Percentiles rank a stretch among this genome's conserved stretches.
Evolutionary conservation across 2,113 vertebrate species (phyloP).

Genomic region (Crotalus helleri): DNA sequence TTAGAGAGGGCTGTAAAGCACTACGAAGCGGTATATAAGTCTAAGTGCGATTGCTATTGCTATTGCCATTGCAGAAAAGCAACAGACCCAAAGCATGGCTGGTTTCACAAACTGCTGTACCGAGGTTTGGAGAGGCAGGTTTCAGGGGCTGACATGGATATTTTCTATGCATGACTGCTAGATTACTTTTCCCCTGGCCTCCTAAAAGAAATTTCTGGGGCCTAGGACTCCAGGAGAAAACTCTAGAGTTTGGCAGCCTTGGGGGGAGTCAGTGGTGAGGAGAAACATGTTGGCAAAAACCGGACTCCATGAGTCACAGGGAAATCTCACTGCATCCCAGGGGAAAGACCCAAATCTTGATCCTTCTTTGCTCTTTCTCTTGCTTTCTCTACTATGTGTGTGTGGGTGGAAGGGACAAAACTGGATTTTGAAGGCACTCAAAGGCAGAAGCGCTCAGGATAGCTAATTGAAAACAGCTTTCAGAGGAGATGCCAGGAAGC

Average conservation of each 20-base stretch:
- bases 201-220: conserved; percentile 44
- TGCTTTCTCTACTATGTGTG: conserved; percentile 49
- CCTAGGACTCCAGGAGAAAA: conserved; percentile 57
- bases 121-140: not conserved
- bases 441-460: conserved; percentile 66
- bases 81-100: not conserved
- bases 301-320: conserved; percentile 65
- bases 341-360: conserved; percentile 62
- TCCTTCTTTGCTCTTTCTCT: conserved; percentile 47
- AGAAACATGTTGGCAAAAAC: conserved; percentile 57
- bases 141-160: not conserved
- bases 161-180: conserved; percentile 26
- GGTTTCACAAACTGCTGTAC: not conserved
- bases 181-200: conserved; percentile 40
- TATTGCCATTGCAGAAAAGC: not conserved
- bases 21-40: not conserved
- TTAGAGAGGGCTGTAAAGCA: no score
- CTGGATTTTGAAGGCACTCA: conserved; percentile 66
- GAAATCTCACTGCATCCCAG: conserved; percentile 69
- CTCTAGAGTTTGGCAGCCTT: conserved; percentile 57
- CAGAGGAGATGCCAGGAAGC: conserved; percentile 43
- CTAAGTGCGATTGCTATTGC: not conserved
- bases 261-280: not conserved
- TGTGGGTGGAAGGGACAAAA: conserved; percentile 73
- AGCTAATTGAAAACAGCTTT: conserved; percentile 76